Evolutionary conservation across 1,140 invertebrate genomes (phyloP).

Genomic region (Danaus melanippus): DNA sequence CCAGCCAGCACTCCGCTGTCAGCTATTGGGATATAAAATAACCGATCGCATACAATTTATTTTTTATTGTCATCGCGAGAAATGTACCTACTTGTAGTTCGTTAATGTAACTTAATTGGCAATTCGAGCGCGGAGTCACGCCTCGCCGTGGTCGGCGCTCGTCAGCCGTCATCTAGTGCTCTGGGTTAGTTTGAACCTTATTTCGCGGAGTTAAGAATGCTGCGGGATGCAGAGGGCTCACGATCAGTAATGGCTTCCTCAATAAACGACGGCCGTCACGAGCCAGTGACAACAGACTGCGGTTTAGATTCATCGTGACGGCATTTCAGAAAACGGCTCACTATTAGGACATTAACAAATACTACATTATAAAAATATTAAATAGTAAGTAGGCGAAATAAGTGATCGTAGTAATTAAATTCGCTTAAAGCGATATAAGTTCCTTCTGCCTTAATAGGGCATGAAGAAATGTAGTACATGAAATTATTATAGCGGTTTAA

Average conservation of each 20-base stretch:
- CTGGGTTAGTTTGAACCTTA: conserved; percentile 1
- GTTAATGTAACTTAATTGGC: conserved; percentile 52
- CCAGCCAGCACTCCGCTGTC: too few species aligned
- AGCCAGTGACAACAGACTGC: conserved; percentile 19
- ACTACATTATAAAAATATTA: conserved; percentile 1
- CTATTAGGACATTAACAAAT: conserved; percentile 1
- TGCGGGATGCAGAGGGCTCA: background rate
- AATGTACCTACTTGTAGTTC: conserved; percentile 43
- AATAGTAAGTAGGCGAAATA: background rate
- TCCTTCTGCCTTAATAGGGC: background rate
- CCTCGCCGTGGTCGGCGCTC: conserved; percentile 16
- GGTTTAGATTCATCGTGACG: conserved; percentile 15
- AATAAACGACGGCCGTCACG: conserved; percentile 22
- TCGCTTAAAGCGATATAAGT: too few species aligned
- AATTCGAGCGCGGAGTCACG: conserved; percentile 51
- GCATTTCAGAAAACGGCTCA: conserved; percentile 1
- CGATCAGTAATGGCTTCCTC: conserved; percentile 18
- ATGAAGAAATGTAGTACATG: conserved; percentile 5
- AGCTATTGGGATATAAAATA: too few species aligned
- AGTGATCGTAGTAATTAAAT: too few species aligned
- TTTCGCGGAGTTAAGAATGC: background rate
- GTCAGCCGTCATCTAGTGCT: background rate
- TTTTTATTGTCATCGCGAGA: conserved; percentile 37
- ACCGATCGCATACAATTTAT: conserved; percentile 24
- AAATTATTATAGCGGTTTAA: too few species aligned